Evolutionary conservation across 2,888 invertebrate genomes (phyloP), one percentile per base, ranked within the genome.

Genomic region (Oligia latruncula): DNA sequence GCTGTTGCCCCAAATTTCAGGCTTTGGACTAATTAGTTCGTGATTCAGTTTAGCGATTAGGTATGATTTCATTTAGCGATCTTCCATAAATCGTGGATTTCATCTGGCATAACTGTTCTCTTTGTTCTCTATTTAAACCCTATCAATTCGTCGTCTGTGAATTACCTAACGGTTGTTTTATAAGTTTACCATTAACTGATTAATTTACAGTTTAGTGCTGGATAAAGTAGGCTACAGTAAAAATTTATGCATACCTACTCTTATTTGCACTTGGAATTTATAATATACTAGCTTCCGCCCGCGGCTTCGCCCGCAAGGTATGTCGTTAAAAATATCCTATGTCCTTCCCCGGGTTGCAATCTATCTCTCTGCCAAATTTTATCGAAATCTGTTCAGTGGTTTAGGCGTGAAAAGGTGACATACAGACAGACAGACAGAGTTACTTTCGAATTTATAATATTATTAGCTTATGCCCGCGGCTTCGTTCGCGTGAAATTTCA

Each of bases 31-130:
- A 80, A 84, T 84, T 80, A 73, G 29, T 73, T 72, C 40, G 80
- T 65, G 84, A 83, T 83, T 79, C 79, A 67, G 65, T 83, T 83
- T 71, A 83, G 70, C 82, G 82, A 82, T 82, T 82, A 77, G 67
- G 49, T 82, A 71, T 71, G 77, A 81, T 82, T 77, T 77, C 71
- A 82, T 82, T 81, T 77, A 77, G 82, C 49, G 29, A 71, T 82
- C 82, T 67, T 67, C 1, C 46, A 55, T 68, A 13, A 49, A 55
- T 46, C 46, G 11, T 71, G n/a, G 13, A 46, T 80, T 60, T 23
- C 46, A 62, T 55, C 2, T 62, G 60, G n/a, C 67, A n/a, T 0
- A 35, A 23, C 78, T 13, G n/a, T 29, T 49, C 0, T 8, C 15
- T 60, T 11, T 49, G 35, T 60, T 4, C 43, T 17, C 23, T 55